Evolutionary conservation across 2,797 vertebrate species (phyloP), one percentile per base, ranked within the genome.

Genomic region (Pterois miles): DNA sequence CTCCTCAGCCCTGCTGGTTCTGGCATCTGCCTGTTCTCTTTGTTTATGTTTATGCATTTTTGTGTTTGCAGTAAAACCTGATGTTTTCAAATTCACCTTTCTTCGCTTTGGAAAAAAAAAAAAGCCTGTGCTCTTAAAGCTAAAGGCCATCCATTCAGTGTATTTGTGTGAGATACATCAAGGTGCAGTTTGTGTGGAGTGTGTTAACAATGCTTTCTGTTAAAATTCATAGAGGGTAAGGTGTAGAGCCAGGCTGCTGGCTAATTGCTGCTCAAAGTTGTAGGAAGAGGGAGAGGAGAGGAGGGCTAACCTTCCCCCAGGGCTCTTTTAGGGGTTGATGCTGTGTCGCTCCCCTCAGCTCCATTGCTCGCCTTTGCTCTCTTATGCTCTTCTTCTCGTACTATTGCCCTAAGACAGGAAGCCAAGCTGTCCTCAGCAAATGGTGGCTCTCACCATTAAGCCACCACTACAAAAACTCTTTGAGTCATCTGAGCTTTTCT

Each of bases 251-350:
- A 65, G 77, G 65, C 89, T 89, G 67, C 87, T 80, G 88, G 89
- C 90, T 92, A 92, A 93, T 92, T 90, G 80, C 76, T 56, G 80
- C 87, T 88, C 82, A 83, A 82, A 91, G 86, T 84, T 76, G 78
- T 68, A 67, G 65, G 77, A 66, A 83, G 48, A 84, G 58, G 64
- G 64, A 68, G 68, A 14, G 40, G 80, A 50, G 86, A 88, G 77
- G 81, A 85, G 77, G 78, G 76, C 78, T 93, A 88, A 94, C 94
- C 94, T 94, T 90, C 92, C 95, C 92, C 84, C 90, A 86, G 92
- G 94, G 89, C 83, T 93, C 91, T 95, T 92, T 84, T 64, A 91
- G 88, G 92, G 88, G 79, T 69, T 81, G 84, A 63, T 22, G 68
- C 71, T 66, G 80, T 81, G 85, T 76, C 46, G 57, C 81, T 75